These are phyloP conservation scores for Drosophila falleni DNA, from an alignment of 2,888 invertebrate genomes.

Conservation along the genomic window DNA sequence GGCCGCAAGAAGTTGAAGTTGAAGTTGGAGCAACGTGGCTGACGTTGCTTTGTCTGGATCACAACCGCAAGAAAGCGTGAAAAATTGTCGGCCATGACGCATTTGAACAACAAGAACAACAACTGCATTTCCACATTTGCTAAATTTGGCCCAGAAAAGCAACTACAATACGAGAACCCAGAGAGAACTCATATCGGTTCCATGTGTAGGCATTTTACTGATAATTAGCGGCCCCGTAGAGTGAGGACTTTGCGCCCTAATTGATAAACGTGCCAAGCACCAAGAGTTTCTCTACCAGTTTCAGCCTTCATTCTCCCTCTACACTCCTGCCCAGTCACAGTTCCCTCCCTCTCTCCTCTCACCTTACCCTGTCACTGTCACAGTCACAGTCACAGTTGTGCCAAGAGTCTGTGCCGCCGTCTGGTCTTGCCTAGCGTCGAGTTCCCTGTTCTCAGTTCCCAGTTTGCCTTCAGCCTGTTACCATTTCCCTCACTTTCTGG, in stretches of 20 bases:
- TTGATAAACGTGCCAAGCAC: slow-evolving; percentile 70
- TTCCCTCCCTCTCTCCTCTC: neutral
- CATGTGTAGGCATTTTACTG: slow-evolving; percentile 78
- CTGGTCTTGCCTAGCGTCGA: slow-evolving; percentile 46
- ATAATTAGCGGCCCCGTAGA: slow-evolving; percentile 66
- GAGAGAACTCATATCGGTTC: slow-evolving; percentile 24
- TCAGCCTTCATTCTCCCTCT: slow-evolving; percentile 8
- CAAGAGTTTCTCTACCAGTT: slow-evolving; percentile 15
- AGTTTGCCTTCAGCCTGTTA: neutral
- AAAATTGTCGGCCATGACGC: slow-evolving; percentile 80
- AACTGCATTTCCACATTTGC: slow-evolving; percentile 65
- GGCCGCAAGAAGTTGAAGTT: slow-evolving; percentile 56
- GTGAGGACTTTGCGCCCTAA: slow-evolving; percentile 71
- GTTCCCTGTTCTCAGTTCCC: slow-evolving; percentile 18
- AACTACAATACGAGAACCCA: slow-evolving; percentile 14
- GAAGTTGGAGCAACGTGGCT: slow-evolving; percentile 26
- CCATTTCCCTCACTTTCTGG: slow-evolving; percentile 5
- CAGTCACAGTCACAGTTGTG: slow-evolving; percentile 24
- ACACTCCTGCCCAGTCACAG: neutral
- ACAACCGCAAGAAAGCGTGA: slow-evolving; percentile 73
- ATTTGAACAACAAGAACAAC: slow-evolving; percentile 35
- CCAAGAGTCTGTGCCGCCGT: slow-evolving; percentile 46
- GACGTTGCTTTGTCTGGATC: slow-evolving; percentile 58
- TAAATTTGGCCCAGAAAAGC: slow-evolving; percentile 73
- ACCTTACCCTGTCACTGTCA: neutral